Percentiles rank a stretch among this genome's conserved stretches.
Evolutionary conservation across 2,797 vertebrate species (phyloP).

Genomic region (Aeoliscus strigatus): DNA sequence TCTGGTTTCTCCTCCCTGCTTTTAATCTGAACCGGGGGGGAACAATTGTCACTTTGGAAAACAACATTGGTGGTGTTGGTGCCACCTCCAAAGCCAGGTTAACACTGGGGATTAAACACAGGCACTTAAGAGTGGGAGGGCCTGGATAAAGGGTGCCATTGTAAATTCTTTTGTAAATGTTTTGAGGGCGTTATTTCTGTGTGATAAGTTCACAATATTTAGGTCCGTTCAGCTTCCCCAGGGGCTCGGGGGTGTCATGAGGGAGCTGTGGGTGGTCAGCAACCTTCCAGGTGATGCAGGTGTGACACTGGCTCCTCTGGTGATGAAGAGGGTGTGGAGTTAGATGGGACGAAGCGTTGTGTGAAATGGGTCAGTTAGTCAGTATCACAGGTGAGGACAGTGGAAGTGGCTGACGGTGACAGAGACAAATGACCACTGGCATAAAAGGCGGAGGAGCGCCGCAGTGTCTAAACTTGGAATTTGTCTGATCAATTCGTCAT

Average conservation of each 20-base stretch:
- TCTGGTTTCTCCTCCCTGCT: conserved; percentile 59
- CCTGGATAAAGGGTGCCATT: conserved; percentile 43
- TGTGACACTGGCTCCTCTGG: conserved; percentile 39
- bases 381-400: conserved; percentile 62
- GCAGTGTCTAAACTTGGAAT: too few species aligned
- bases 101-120: conserved; percentile 61
- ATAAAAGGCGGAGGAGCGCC: background rate
- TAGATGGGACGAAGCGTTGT: conserved; percentile 44
- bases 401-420: conserved; percentile 41
- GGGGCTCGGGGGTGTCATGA: conserved; percentile 15
- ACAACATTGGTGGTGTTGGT: conserved; percentile 53
- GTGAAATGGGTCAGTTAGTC: conserved; percentile 62
- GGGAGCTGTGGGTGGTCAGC: conserved; percentile 61
- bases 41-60: conserved; percentile 52
- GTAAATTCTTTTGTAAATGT: conserved; percentile 52
- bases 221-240: conserved; percentile 9
- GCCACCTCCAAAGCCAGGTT: conserved; percentile 63
- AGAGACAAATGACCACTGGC: conserved; percentile 48
- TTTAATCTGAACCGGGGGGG: conserved; percentile 63
- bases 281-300: conserved; percentile 31
- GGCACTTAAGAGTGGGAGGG: conserved; percentile 60
- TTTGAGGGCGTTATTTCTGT: conserved; percentile 40
- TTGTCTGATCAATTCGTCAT: too few species aligned
- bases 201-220: conserved; percentile 25
- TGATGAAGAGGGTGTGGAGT: conserved; percentile 74